These are phyloP conservation scores for Diplodus sargus DNA, from an alignment of 2,797 vertebrate species.

Conservation along the genomic window DNA sequence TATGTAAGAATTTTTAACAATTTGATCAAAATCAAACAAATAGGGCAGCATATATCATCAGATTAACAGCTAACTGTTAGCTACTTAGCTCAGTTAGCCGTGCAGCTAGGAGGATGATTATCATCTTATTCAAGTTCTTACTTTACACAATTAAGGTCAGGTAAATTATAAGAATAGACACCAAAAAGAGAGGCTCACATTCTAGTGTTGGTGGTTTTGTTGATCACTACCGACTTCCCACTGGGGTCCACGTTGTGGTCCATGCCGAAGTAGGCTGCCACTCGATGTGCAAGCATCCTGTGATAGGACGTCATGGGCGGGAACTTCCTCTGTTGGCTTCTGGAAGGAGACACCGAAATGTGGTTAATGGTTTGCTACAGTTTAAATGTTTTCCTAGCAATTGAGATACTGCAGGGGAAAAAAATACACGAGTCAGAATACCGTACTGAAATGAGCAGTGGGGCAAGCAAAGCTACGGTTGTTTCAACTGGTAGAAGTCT, in stretches of 20 bases:
- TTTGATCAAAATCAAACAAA: too few species aligned
- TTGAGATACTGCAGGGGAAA: not conserved
- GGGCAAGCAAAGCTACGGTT: not conserved
- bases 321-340: conserved; percentile 97
- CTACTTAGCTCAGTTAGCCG: too few species aligned
- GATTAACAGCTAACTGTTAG: too few species aligned
- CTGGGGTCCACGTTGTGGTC: conserved; percentile 99
- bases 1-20: too few species aligned
- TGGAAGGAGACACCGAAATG: conserved; percentile 53
- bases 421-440: not conserved
- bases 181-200: conserved; percentile 86
- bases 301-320: conserved; percentile 99
- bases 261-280: conserved; percentile 98
- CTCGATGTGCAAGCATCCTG: conserved; percentile 97
- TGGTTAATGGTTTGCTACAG: not conserved
- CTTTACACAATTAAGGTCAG: not conserved
- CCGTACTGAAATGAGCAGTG: conserved; percentile 2
- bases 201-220: conserved; percentile 98
- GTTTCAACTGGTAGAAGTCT: not conserved
- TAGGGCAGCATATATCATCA: too few species aligned
- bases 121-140: not conserved
- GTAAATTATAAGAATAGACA: not conserved
- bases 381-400: not conserved
- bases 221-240: conserved; percentile 98
- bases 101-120: not conserved